Evolutionary conservation across 37 sponge, comb jelly and placozoan genomes (phyloP).

Genomic region (Halisarca cf. caerulea): DNA sequence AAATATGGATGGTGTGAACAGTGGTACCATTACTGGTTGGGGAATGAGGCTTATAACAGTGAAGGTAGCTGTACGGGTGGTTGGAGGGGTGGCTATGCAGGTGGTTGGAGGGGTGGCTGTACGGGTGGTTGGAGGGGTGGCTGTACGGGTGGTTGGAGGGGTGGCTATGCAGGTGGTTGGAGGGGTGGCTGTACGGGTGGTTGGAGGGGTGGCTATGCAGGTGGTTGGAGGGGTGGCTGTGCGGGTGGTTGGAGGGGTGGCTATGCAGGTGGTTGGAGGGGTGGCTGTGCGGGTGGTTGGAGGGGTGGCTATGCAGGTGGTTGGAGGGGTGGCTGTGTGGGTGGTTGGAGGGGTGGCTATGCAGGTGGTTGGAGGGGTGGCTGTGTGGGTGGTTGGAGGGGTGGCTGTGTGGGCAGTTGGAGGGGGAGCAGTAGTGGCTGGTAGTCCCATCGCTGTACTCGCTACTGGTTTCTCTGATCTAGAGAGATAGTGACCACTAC

Average conservation of each 20-base stretch:
- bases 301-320: background rate
- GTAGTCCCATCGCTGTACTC: background rate
- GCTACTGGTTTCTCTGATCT: background rate
- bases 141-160: background rate
- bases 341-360: background rate
- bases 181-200: no score
- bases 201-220: background rate
- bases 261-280: background rate
- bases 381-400: no score
- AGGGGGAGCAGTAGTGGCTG: background rate
- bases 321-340: background rate
- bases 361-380: no score
- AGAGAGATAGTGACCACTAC: background rate
- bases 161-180: background rate
- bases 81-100: no score
- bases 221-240: slow-evolving; percentile 4
- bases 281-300: no score
- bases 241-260: no score
- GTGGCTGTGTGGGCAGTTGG: background rate
- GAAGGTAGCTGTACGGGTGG: no score
- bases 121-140: background rate
- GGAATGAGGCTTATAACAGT: no score
- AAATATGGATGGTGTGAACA: no score
- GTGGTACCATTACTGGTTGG: no score
- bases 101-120: background rate